phyloP scores from a whole-genome alignment of 2,113 vertebrate genomes.

The Calypte anna region DNA sequence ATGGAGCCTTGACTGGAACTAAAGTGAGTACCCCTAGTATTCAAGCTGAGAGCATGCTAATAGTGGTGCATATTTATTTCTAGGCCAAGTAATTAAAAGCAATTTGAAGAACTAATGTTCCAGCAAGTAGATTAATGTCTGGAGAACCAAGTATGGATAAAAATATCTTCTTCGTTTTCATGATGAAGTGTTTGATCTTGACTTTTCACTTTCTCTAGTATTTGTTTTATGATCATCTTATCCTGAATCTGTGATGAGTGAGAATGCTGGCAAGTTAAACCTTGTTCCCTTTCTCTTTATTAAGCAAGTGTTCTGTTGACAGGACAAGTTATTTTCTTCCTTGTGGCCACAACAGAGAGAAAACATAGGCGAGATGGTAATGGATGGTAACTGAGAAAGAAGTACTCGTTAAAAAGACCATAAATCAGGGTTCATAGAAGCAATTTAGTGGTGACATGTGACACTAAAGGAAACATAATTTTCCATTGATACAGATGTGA shows the following conservation, averaged over 20 bases:
- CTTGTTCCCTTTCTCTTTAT: neutral
- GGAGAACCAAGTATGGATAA: neutral
- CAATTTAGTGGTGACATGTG: neutral
- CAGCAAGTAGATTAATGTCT: slow-evolving; percentile 14
- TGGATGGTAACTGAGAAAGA: neutral
- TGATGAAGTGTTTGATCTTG: slow-evolving; percentile 21
- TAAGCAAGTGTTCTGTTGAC: neutral
- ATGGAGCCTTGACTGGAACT: slow-evolving; percentile 62
- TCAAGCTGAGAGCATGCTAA: slow-evolving; percentile 52
- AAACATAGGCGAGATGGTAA: neutral
- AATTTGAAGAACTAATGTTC: slow-evolving; percentile 42
- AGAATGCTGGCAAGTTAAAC: neutral
- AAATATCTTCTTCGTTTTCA: slow-evolving; percentile 22
- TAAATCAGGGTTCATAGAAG: neutral
- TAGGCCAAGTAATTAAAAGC: slow-evolving; percentile 49
- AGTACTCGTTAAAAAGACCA: neutral
- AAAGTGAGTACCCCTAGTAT: slow-evolving; percentile 42
- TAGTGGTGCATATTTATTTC: slow-evolving; percentile 54
- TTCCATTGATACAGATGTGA: neutral
- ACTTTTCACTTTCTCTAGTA: neutral
- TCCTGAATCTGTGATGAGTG: neutral
- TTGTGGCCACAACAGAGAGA: neutral
- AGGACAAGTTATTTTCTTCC: neutral
- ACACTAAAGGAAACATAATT: neutral
- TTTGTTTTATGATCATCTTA: slow-evolving; percentile 19